phyloP scores from a whole-genome alignment of 1,140 invertebrate genomes.

The Drosophila sp. region DNA sequence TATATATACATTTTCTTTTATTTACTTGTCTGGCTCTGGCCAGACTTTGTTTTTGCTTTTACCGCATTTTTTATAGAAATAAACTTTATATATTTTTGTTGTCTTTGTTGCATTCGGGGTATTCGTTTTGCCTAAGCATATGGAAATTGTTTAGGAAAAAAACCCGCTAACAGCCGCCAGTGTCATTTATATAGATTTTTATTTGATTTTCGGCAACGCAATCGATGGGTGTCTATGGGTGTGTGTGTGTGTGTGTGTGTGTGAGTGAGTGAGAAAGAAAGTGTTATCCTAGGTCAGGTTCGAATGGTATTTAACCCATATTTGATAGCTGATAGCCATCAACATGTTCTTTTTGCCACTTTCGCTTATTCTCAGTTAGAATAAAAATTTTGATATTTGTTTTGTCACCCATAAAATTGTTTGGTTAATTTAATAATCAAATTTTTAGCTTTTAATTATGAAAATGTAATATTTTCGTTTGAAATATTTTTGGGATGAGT shows the following conservation, averaged over 20 bases:
- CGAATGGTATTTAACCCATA: conserved; percentile 30
- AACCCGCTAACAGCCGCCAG: conserved; percentile 19
- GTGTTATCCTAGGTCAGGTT: conserved; percentile 57
- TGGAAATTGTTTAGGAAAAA: conserved; percentile 69
- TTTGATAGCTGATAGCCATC: conserved; percentile 45
- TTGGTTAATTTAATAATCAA: conserved; percentile 16
- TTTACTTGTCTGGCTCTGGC: conserved; percentile 50
- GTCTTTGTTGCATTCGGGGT: conserved; percentile 42
- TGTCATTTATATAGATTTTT: conserved; percentile 58
- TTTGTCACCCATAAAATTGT: conserved; percentile 53
- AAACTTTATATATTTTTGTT: conserved; percentile 21
- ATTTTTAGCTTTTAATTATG: conserved; percentile 52
- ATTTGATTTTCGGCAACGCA: conserved; percentile 47
- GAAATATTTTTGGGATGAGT: conserved; percentile 33
- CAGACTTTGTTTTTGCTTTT: conserved; percentile 28
- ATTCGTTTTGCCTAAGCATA: conserved; percentile 60
- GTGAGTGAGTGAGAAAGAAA: background rate
- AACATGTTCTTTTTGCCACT: conserved; percentile 48
- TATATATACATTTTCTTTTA: conserved; percentile 55
- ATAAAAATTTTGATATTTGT: conserved; percentile 31
- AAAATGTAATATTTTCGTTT: conserved; percentile 29
- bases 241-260: conserved; percentile 17
- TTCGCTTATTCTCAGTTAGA: conserved; percentile 58
- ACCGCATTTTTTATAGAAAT: conserved; percentile 9
- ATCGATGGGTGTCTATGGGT: conserved; percentile 6